Evolutionary conservation across 2,113 vertebrate genomes (phyloP).

Genomic region (Salminus brasiliensis): DNA sequence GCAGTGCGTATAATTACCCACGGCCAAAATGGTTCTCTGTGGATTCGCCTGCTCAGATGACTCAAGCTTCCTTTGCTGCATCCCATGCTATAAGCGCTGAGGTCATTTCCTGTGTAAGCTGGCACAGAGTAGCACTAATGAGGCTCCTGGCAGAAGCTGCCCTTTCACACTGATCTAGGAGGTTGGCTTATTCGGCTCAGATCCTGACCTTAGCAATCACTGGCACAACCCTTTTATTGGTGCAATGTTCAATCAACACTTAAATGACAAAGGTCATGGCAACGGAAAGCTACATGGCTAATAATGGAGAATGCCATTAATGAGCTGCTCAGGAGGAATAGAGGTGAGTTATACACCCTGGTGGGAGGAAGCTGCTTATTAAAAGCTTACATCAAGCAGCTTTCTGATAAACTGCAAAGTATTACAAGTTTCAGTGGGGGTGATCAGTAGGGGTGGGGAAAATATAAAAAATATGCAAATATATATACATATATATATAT

Average conservation of each 20-base stretch:
- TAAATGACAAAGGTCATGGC: conserved; percentile 20
- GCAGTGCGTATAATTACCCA: not conserved
- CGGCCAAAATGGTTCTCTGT: conserved; percentile 5
- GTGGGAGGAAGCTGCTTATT: not conserved
- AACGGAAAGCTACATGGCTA: not conserved
- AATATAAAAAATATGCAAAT: not conserved
- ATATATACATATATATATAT: no score
- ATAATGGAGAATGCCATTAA: not conserved
- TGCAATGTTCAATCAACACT: not conserved
- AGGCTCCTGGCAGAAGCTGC: conserved; percentile 16
- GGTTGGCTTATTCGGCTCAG: not conserved
- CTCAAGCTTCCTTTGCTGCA: conserved; percentile 29
- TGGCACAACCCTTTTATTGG: conserved; percentile 1
- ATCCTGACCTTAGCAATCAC: conserved; percentile 25
- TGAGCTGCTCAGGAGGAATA: not conserved
- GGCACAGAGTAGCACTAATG: conserved; percentile 21
- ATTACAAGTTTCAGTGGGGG: not conserved
- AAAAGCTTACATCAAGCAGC: not conserved
- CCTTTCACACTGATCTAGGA: not conserved
- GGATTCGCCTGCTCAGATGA: conserved; percentile 33
- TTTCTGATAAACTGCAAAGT: not conserved
- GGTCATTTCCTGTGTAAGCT: conserved; percentile 43
- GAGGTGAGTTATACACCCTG: not conserved
- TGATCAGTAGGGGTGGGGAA: not conserved
- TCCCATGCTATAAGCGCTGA: conserved; percentile 27